Base-by-base conservation (phyloP, 2,888 invertebrate species). In the Cataglyphis altisquamis region DNA sequence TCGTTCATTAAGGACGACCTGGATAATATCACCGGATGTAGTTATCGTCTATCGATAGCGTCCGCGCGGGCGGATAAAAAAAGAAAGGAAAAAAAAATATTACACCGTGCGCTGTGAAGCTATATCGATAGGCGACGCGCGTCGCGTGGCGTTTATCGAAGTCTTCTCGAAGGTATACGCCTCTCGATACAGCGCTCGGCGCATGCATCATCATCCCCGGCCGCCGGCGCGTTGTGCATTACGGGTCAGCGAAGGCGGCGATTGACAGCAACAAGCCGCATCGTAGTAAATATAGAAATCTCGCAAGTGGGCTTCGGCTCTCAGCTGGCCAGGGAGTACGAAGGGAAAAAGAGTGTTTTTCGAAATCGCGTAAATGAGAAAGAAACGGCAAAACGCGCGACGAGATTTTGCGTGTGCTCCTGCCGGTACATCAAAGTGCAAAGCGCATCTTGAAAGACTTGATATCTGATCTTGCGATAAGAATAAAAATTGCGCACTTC, bases 21-120 rank as follows among this genome's bases (percentile, higher is more conserved):
- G 78, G 45, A 78, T 78, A 77, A 77, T 80, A 80, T 60, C 78
- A 80, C 78, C 78, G 78, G 78, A 80, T 80, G 45, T 62, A 25
- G 15, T 39, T 52, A 75, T 70, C 70, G 45, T 45, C 45, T 62
- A 80, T 80, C 70, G 78, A 80, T 80, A 80, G 45, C 36, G 36
- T 52, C 8, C 48, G 48, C 45, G 29, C 60, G 78, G 78, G 57
- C 32, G 68, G 68, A 36, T 45, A 15, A 36, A n/a, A 39, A 39
- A 29, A 77, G 62, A 57, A 52, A n/a, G 5, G n/a, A 0, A n/a
- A 57, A 66, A 66, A 67, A 55, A 77, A 39, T 66, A 25, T 66
- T 68, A 80, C 68, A 52, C n/a, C 48, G 68, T 80, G 60, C 70
- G 60, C 78, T 21, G 18, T 57, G 32, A 41, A 10, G 32, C 48